Percentiles rank a stretch among this genome's conserved stretches.
Conservation (phyloP, 2,888 invertebrate genomes). For the Toxonevra muliebris region DNA sequence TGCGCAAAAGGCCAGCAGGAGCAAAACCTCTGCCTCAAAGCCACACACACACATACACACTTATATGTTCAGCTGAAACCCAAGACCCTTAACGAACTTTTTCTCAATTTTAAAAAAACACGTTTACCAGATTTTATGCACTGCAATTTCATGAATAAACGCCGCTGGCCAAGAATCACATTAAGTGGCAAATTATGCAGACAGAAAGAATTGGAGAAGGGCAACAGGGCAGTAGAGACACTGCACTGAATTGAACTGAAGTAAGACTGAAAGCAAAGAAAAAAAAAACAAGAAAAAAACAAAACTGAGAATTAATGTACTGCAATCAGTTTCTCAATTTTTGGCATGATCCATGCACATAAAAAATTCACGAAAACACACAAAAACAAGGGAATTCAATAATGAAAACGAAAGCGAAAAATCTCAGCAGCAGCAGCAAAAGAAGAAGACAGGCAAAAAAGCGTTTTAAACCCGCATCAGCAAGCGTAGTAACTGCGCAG, state of each 20-base stretch:
- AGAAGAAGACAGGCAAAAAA: neutral
- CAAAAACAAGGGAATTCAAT: neutral
- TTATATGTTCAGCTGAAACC: too few relatives aligned
- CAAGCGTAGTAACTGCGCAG: neutral
- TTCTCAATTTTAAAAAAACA: neutral
- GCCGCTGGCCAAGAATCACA: slow-evolving; percentile 41
- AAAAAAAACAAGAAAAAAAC: too few relatives aligned
- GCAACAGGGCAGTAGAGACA: too few relatives aligned
- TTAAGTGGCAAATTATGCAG: slow-evolving; percentile 42
- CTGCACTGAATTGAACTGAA: too few relatives aligned
- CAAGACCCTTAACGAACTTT: neutral
- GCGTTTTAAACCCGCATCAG: neutral
- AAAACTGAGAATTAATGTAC: too few relatives aligned
- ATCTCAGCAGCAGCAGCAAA: neutral
- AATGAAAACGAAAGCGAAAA: neutral
- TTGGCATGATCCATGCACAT: too few relatives aligned
- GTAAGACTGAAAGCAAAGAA: too few relatives aligned
- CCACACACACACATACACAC: too few relatives aligned
- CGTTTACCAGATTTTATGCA: neutral
- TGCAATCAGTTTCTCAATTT: too few relatives aligned
- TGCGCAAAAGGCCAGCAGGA: too few relatives aligned
- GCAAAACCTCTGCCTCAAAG: too few relatives aligned
- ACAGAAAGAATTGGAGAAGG: slow-evolving; percentile 16
- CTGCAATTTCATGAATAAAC: slow-evolving; percentile 24
- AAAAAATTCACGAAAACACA: too few relatives aligned